Evolutionary conservation across 1,140 invertebrate genomes (phyloP).

Genomic region (Drosophila yakuba): DNA sequence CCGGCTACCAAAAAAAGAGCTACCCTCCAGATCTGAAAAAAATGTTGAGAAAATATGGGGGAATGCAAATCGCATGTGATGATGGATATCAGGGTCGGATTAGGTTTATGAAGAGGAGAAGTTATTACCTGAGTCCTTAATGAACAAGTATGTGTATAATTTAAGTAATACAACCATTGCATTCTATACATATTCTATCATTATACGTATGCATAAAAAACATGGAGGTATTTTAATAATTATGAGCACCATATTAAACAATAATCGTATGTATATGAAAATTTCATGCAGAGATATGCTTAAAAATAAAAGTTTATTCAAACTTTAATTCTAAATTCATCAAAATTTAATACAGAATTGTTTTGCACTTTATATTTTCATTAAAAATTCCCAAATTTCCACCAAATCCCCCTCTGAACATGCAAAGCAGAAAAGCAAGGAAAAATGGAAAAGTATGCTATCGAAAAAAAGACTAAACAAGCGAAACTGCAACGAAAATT

Average conservation of each 20-base stretch:
- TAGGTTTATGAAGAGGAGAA: background rate
- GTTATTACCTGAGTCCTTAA: background rate
- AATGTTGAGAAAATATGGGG: constrained; percentile 14
- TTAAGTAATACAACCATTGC: too few species aligned
- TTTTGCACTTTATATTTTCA: background rate
- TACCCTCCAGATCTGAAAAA: constrained; percentile 36
- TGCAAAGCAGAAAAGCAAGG: constrained; percentile 1
- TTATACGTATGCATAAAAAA: too few species aligned
- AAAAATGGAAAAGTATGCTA: constrained; percentile 13
- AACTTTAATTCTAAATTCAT: too few species aligned
- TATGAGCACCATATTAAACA: too few species aligned
- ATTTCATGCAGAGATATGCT: too few species aligned
- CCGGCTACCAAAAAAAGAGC: constrained; percentile 13
- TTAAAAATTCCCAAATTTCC: background rate
- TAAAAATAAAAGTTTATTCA: too few species aligned
- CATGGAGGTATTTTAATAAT: too few species aligned
- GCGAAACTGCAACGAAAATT: constrained; percentile 49
- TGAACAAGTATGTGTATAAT: background rate
- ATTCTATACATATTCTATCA: too few species aligned
- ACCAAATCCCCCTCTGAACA: constrained; percentile 13
- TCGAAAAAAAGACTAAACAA: constrained; percentile 27
- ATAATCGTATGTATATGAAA: too few species aligned
- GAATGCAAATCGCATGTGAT: constrained; percentile 34
- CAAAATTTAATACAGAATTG: too few species aligned
- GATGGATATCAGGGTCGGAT: constrained; percentile 12